These are phyloP conservation scores for Callionymus lyra DNA, from an alignment of 2,113 vertebrate species.

Conservation along the genomic window DNA sequence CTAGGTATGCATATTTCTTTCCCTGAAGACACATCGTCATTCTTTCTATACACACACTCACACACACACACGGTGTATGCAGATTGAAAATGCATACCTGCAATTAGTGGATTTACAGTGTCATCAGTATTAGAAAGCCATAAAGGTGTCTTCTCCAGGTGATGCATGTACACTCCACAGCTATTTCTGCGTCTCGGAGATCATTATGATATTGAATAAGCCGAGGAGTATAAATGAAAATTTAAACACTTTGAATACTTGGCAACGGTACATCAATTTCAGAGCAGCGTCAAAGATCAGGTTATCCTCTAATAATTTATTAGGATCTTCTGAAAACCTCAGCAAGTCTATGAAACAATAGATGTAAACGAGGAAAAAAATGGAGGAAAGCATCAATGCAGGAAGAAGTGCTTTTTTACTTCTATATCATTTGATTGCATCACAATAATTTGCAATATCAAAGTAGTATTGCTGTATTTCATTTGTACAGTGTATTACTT, in stretches of 20 bases:
- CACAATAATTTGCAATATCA: too few relatives aligned
- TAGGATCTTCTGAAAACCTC: constrained; percentile 60
- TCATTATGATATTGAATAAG: constrained; percentile 43
- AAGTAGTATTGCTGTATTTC: too few relatives aligned
- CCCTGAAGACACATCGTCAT: neutral
- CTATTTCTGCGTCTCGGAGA: constrained; percentile 49
- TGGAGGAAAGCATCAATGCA: too few relatives aligned
- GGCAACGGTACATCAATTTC: constrained; percentile 61
- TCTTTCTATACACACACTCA: neutral
- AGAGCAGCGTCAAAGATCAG: constrained; percentile 48
- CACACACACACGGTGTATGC: too few relatives aligned
- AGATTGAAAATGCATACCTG: too few relatives aligned
- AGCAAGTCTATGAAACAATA: constrained; percentile 13
- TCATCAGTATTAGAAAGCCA: too few relatives aligned
- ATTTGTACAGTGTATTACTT: too few relatives aligned
- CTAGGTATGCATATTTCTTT: neutral
- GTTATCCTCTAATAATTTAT: constrained; percentile 60
- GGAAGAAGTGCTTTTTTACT: too few relatives aligned
- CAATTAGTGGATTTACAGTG: too few relatives aligned
- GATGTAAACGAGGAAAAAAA: neutral
- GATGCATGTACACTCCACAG: constrained; percentile 34
- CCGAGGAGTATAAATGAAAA: constrained; percentile 32
- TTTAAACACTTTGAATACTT: constrained; percentile 35
- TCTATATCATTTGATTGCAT: too few relatives aligned
- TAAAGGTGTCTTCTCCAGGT: constrained; percentile 27